phyloP scores from a whole-genome alignment of 2,797 vertebrate genomes.

The Percopsis omiscomaycus region DNA sequence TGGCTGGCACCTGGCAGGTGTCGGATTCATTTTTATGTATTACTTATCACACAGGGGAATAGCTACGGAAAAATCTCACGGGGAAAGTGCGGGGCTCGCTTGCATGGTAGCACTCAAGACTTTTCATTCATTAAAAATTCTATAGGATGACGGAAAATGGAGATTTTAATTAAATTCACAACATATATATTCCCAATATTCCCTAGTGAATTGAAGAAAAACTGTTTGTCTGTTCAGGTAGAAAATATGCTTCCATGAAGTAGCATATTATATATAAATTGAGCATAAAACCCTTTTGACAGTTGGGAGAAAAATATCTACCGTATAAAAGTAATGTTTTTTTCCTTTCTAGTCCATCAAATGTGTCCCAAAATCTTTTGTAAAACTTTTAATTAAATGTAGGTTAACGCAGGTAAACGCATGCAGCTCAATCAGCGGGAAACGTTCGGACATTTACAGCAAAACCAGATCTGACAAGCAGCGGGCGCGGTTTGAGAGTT shows the following conservation, averaged over 20 bases:
- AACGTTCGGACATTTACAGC: slow-evolving; percentile 46
- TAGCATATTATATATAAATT: slow-evolving; percentile 11
- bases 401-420: background rate
- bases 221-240: background rate
- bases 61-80: background rate
- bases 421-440: slow-evolving; percentile 24
- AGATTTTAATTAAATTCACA: background rate
- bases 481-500: slow-evolving; percentile 55
- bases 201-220: background rate
- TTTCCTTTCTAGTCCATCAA: background rate
- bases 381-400: background rate
- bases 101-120: too few relatives aligned
- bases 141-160: background rate
- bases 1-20: slow-evolving; percentile 24
- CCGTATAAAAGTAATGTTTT: background rate
- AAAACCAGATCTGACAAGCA: slow-evolving; percentile 48
- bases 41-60: slow-evolving; percentile 16
- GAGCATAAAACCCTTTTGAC: slow-evolving; percentile 10
- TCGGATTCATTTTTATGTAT: slow-evolving; percentile 20
- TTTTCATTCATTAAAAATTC: too few relatives aligned
- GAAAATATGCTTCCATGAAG: background rate
- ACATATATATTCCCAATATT: background rate
- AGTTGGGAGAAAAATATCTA: background rate
- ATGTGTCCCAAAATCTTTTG: background rate
- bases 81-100: too few relatives aligned